Percentiles rank a stretch among this genome's conserved stretches.
These are phyloP conservation scores for Caenorhabditis elegans DNA, from an alignment of 1,140 invertebrate species.

Conservation along the genomic window WBcel235 BX284606.5:11464001-11464500, in stretches of 20 bases:
- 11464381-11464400: neutral
- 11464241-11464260: neutral
- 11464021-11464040: neutral
- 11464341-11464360: neutral
- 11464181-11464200: neutral
- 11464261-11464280: neutral
- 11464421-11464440: constrained; percentile 2
- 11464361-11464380: neutral
- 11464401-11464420: neutral
- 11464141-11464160: constrained; percentile 21
- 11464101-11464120: constrained; percentile 10
- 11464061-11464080: neutral
- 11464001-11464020: neutral
- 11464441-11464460: neutral
- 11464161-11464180: neutral
- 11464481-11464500: constrained; percentile 21
- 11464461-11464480: neutral
- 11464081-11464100: constrained; percentile 11
- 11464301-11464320: neutral
- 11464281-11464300: neutral
- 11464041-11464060: constrained; percentile 13
- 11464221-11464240: neutral
- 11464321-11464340: constrained; percentile 18
- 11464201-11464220: neutral
- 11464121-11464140: constrained; percentile 6